Base-by-base conservation (phyloP, 1,140 invertebrate species). In the Brachystomella parvula region DNA sequence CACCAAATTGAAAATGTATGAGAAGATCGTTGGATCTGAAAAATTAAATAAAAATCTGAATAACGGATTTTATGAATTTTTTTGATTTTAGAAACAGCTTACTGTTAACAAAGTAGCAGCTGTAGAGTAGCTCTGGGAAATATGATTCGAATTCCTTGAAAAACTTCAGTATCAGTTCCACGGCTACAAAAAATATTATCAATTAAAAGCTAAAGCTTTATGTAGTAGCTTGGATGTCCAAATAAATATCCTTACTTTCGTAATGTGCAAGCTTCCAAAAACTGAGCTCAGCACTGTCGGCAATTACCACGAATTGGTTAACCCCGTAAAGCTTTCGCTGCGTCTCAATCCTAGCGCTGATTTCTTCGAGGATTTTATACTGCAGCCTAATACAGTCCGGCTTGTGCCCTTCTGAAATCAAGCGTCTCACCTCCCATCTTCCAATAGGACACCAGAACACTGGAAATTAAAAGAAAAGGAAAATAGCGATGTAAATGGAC, bases 301-400 rank as follows among this genome's bases (percentile, higher is more conserved):
- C 66, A 35, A 68, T 57, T 15, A 65, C 32, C 2, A 68, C 66
- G 33, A 68, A 68, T n/a, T 64, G 66, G 1, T 63, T 56, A 44
- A 39, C 17, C 1, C 53, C 35, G 26, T 21, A 33, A 6, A 57
- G 30, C 19, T 47, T 61, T 26, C 60, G 30, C 28, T 62, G 60
- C 19, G 6, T 39, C 24, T 62, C 60, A 47, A 62, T 39, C 2
- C 3, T 21, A 3, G 9, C 60, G 3, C 15, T 21, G 21, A 62
- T 62, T 47, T 62, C 39, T 19, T 62, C 60, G 12, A 62, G 33
- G 30, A 62, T 9, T 62, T 62, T 39, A 47, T 62, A 62, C 33
- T 62, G 60, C 3, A 44, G 26, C 15, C 60, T 32, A 26, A 39
- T 31, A 35, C 33, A 39, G 17, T 62, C 60, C 3, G 3, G 3